A percentile compares a stretch with the other conserved stretches of the same genome.
phyloP scores from a whole-genome alignment of 2,113 vertebrate species.

The Murina feae region DNA sequence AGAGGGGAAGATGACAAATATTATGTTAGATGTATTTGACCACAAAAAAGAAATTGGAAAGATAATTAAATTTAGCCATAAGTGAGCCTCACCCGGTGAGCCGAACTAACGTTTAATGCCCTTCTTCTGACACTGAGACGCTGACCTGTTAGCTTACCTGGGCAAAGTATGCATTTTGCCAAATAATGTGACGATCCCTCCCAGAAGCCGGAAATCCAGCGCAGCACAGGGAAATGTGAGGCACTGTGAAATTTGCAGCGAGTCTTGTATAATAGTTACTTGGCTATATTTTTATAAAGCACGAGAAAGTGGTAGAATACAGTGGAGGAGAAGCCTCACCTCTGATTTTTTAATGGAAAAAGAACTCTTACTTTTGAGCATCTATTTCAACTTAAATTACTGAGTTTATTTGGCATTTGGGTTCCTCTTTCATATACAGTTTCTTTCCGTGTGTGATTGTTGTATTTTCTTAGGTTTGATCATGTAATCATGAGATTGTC shows the following conservation, averaged over 20 bases:
- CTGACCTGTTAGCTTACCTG: not conserved
- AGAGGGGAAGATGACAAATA: not conserved
- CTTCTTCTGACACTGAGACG: not conserved
- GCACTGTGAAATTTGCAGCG: not conserved
- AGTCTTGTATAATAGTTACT: not conserved
- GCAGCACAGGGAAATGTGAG: not conserved
- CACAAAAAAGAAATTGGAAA: not conserved
- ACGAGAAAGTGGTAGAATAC: not conserved
- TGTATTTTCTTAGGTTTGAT: not conserved
- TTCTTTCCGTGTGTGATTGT: not conserved
- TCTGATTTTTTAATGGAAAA: not conserved
- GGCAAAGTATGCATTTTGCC: not conserved
- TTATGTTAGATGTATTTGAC: not conserved
- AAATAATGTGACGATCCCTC: not conserved
- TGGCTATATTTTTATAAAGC: not conserved
- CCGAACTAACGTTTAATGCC: not conserved
- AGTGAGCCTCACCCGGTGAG: not conserved
- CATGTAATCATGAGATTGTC: not conserved
- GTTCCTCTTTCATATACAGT: not conserved
- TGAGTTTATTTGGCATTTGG: not conserved
- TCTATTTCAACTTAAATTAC: not conserved
- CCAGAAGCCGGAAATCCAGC: not conserved
- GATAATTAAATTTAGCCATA: not conserved
- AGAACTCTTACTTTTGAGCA: not conserved
- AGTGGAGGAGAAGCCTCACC: not conserved